Evolutionary conservation across 1,140 invertebrate genomes (phyloP), one percentile per base, ranked within the genome.

Genomic region (Condylostylus longicornis): DNA sequence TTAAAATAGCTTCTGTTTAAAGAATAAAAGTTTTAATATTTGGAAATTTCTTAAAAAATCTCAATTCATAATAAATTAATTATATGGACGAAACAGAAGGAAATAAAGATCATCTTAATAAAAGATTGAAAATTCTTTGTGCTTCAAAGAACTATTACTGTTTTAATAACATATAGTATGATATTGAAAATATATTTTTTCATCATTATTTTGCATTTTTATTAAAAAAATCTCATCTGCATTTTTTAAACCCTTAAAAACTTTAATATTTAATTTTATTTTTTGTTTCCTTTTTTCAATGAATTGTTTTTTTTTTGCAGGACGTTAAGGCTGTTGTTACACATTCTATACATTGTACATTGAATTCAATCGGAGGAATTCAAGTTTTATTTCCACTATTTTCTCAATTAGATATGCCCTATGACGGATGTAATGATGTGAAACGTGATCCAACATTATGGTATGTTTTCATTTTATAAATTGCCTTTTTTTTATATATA

Each of bases 241-340:
- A 18, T 7, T 34, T 34, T 15, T 6, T 10, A 37, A 18, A 31
- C n/a, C 21, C 28, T 38, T 38, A 19, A 12, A 19, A 37, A 25
- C 23, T 27, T 2, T 3, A 12, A 23, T 34, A 38, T 2, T 29
- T 32, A 7, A 32, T n/a, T 32, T 32, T 32, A 7, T 7, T 34
- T 8, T 20, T 9, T 14, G 7, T 20, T 34, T 12, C 14, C 14
- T 5, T 41, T 18, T 15, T 12, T 33, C 15, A n/a, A n/a, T n/a
- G n/a, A n/a, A 18, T 37, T 29, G 15, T 39, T 17, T 44, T 50
- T 44, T 49, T 41, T 51, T 69, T 71, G 32, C 62, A 96, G 89
- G 90, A 96, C 59, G 94, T 98, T 42, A 97, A 97, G 73, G 90
- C 96, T 44, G 89, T 99, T 42, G 87, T 95, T 52, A 98, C 94